Conservation (phyloP, 1,140 invertebrate genomes). For the Drepana arcuata region DNA sequence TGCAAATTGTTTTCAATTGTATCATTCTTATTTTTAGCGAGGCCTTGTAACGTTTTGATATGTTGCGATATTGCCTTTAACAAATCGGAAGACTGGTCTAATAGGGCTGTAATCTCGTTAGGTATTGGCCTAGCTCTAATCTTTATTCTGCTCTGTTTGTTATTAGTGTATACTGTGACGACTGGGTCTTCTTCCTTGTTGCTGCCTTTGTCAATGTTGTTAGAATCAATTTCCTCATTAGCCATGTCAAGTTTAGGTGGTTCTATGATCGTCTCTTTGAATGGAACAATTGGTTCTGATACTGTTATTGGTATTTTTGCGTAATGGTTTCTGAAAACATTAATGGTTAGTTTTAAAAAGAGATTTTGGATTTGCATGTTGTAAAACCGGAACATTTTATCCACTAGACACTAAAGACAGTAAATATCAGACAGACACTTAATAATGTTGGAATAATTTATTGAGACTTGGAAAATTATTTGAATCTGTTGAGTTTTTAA, state of each 20-base stretch:
- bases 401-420: no score
- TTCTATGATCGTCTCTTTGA: conserved; percentile 92
- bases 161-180: conserved; percentile 78
- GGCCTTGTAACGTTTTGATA: conserved; percentile 50
- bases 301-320: conserved; percentile 92
- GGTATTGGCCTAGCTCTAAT: conserved; percentile 88
- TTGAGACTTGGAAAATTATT: no score
- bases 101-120: conserved; percentile 78
- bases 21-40: conserved; percentile 52
- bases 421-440: no score
- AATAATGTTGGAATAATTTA: no score
- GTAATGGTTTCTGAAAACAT: conserved; percentile 75
- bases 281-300: conserved; percentile 96
- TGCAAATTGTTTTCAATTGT: conserved; percentile 37
- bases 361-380: no score
- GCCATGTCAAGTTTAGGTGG: conserved; percentile 90
- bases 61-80: conserved; percentile 68
- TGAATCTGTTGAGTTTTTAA: no score
- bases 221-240: conserved; percentile 84
- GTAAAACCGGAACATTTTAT: no score
- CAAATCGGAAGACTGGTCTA: conserved; percentile 70
- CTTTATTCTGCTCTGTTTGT: conserved; percentile 81
- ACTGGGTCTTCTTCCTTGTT: conserved; percentile 63
- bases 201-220: conserved; percentile 47
- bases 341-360: no score